These are phyloP conservation scores for Zalophus californianus DNA, from an alignment of 2,797 vertebrate species.

Conservation along the genomic window DNA sequence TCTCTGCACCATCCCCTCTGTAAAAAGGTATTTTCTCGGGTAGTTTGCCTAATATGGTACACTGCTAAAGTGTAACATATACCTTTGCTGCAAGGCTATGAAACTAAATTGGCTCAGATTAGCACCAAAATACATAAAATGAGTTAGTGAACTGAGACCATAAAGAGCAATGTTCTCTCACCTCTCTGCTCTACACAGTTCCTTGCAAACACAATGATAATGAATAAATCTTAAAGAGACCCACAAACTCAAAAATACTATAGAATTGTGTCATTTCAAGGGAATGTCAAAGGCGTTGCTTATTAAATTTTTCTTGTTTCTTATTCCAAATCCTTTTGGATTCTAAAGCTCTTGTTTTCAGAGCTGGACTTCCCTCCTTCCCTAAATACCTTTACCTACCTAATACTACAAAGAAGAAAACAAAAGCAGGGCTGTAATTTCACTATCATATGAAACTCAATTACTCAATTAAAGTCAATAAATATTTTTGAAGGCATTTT, in stretches of 20 bases:
- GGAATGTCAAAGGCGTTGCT: neutral
- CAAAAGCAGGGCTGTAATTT: neutral
- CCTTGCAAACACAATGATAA: neutral
- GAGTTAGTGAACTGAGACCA: neutral
- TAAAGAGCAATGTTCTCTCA: neutral
- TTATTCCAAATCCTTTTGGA: neutral
- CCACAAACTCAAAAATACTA: neutral
- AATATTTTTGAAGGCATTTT: neutral
- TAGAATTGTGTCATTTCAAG: neutral
- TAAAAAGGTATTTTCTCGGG: neutral
- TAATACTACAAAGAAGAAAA: neutral
- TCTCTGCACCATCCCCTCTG: neutral
- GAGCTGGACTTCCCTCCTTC: neutral
- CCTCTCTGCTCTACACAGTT: neutral
- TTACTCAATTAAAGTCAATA: neutral
- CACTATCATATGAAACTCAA: neutral
- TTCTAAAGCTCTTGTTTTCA: conserved; percentile 27
- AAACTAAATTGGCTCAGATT: neutral
- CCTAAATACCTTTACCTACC: neutral
- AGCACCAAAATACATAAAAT: neutral
- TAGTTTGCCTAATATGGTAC: neutral
- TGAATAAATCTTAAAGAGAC: neutral
- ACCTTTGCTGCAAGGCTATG: neutral
- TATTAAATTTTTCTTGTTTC: neutral
- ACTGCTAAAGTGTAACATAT: neutral